phyloP scores from a whole-genome alignment of 2,888 invertebrate species.

The Ochropleura leucogaster region DNA sequence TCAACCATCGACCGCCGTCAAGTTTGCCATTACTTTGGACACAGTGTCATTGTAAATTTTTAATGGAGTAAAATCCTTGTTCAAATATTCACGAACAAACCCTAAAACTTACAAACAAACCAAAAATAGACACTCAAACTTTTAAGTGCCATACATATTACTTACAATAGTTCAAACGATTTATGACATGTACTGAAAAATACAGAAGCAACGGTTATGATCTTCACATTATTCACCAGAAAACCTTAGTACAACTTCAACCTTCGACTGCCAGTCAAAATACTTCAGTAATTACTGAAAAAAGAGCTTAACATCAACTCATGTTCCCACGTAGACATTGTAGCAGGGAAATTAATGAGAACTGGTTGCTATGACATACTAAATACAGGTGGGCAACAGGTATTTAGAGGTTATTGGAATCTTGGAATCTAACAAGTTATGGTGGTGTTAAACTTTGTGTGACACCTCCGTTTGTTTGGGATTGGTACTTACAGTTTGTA shows the following conservation, averaged over 20 bases:
- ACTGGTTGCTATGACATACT: constrained; percentile 40
- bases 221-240: neutral
- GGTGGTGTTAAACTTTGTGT: constrained; percentile 9
- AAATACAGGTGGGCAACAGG: constrained; percentile 17
- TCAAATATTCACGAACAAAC: constrained; percentile 1
- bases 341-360: constrained; percentile 18
- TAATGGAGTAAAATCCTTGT: constrained; percentile 2
- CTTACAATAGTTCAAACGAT: neutral
- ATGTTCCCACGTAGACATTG: constrained; percentile 3
- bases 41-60: constrained; percentile 34
- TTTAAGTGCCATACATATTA: neutral
- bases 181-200: neutral
- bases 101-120: neutral
- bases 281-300: neutral
- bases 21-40: constrained; percentile 54
- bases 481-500: constrained; percentile 1
- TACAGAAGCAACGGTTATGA: neutral
- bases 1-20: constrained; percentile 64
- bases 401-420: constrained; percentile 39
- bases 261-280: neutral
- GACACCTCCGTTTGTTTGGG: constrained; percentile 17
- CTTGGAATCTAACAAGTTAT: constrained; percentile 50
- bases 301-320: neutral
- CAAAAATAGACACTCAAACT: neutral
- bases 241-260: neutral